Evolutionary conservation across 2,888 invertebrate species (phyloP), one percentile per base, ranked within the genome.

Genomic region (Lasioglossum marginatum): DNA sequence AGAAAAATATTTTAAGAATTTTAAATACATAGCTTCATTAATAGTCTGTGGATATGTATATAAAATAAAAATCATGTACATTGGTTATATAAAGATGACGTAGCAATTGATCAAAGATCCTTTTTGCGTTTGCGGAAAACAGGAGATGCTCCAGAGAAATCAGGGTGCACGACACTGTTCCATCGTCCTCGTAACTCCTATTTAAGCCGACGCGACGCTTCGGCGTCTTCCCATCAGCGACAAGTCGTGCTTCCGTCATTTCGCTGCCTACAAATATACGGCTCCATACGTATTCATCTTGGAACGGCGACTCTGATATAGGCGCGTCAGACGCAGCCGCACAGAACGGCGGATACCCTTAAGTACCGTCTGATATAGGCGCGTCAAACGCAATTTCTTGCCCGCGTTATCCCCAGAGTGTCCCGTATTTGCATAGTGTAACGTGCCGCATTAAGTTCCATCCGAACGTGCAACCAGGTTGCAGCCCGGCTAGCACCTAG

Each of bases 331-430:
- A 60, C 40, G 78, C 87, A 88, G 84, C 57, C 81, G 73, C 57
- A 73, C 72, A 79, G 74, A 74, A 31, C 79, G 40, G 71, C 81
- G 76, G 68, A 68, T 83, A 85, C 74, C 82, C 79, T 79, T 81
- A 86, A 89, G 81, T 83, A 85, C 78, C 76, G 57, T 80, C 83
- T 80, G 82, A 81, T 87, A 74, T 88, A 86, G 87, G 88, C 89
- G 74, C 83, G 90, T 90, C 89, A 88, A 89, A 91, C 84, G 83
- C 84, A 91, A 91, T 89, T 91, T 91, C 87, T 91, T 87, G 79
- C 81, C 77, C 82, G 89, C 83, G 83, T 87, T 88, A 83, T 85
- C 82, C 85, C 82, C 83, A 31, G 83, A 73, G 87, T 81, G 76
- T 85, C 80, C 83, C 80, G 79, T 85, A 91, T 89, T 91, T 88